Evolutionary conservation across 2,797 vertebrate species (phyloP).

Genomic region (Alexandromys oeconomus): DNA sequence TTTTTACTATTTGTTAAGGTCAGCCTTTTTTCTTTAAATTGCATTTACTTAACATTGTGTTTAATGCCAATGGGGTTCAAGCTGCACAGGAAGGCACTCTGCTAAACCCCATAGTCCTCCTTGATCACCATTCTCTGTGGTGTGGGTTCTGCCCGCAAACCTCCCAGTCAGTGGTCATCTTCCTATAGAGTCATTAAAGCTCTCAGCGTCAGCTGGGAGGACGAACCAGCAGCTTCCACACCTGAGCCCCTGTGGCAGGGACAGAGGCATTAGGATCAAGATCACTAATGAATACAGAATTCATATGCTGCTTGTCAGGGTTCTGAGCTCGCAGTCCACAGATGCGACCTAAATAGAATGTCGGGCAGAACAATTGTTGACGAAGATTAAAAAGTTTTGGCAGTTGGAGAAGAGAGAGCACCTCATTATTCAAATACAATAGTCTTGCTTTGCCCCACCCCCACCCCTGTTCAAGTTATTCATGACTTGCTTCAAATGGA

Average conservation of each 20-base stretch:
- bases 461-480: slow-evolving; percentile 66
- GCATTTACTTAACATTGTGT: slow-evolving; percentile 83
- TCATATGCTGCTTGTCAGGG: slow-evolving; percentile 89
- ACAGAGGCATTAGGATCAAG: slow-evolving; percentile 87
- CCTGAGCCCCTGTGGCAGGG: slow-evolving; percentile 88
- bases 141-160: slow-evolving; percentile 77
- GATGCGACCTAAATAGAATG: slow-evolving; percentile 83
- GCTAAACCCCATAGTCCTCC: slow-evolving; percentile 84
- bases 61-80: slow-evolving; percentile 85
- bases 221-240: slow-evolving; percentile 87
- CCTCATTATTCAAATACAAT: slow-evolving; percentile 81
- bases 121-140: slow-evolving; percentile 88
- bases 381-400: slow-evolving; percentile 86
- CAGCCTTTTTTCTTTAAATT: slow-evolving; percentile 17
- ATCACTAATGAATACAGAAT: slow-evolving; percentile 89
- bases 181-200: slow-evolving; percentile 87
- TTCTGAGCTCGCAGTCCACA: slow-evolving; percentile 83
- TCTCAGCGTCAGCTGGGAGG: slow-evolving; percentile 87
- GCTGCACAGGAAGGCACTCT: slow-evolving; percentile 84
- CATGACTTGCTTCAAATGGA: slow-evolving; percentile 77
- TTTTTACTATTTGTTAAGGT: slow-evolving; percentile 73
- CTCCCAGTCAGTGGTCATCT: slow-evolving; percentile 87
- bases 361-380: slow-evolving; percentile 82
- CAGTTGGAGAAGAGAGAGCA: slow-evolving; percentile 81
- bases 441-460: slow-evolving; percentile 51